A percentile compares a stretch with the other conserved stretches of the same genome.
phyloP scores from a whole-genome alignment of 1,140 invertebrate genomes.

The Penaeus indicus region DNA sequence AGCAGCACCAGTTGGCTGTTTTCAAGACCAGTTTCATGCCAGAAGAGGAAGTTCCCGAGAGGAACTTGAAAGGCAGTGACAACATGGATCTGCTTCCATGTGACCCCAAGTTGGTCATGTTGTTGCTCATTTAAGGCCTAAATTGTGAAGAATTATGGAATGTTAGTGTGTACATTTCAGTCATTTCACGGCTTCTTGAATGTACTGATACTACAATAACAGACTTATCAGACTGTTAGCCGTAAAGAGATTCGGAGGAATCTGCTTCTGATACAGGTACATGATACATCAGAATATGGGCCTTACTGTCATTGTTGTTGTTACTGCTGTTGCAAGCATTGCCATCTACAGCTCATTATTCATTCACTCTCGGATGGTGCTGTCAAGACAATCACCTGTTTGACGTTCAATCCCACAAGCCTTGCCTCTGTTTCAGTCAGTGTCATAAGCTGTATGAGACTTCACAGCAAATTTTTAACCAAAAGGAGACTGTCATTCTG shows the following conservation, averaged over 20 bases:
- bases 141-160: constrained; percentile 35
- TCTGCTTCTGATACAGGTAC: background rate
- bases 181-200: background rate
- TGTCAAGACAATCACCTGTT: constrained; percentile 32
- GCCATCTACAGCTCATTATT: constrained; percentile 32
- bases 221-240: background rate
- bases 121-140: constrained; percentile 36
- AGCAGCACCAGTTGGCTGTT: too few relatives aligned
- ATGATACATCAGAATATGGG: constrained; percentile 36
- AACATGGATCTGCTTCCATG: constrained; percentile 1
- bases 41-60: background rate
- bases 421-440: constrained; percentile 2
- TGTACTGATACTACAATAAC: background rate
- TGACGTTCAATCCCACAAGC: constrained; percentile 3
- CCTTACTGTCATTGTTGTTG: constrained; percentile 35
- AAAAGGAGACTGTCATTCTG: too few relatives aligned
- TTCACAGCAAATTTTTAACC: background rate
- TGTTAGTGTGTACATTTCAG: constrained; percentile 5
- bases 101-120: constrained; percentile 32
- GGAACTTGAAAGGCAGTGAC: constrained; percentile 31
- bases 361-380: constrained; percentile 35
- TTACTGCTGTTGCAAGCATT: constrained; percentile 37
- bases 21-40: too few relatives aligned
- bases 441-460: background rate
- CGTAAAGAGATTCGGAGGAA: background rate